phyloP scores from a whole-genome alignment of 2,888 invertebrate species.

The Bombylius discolor region DNA sequence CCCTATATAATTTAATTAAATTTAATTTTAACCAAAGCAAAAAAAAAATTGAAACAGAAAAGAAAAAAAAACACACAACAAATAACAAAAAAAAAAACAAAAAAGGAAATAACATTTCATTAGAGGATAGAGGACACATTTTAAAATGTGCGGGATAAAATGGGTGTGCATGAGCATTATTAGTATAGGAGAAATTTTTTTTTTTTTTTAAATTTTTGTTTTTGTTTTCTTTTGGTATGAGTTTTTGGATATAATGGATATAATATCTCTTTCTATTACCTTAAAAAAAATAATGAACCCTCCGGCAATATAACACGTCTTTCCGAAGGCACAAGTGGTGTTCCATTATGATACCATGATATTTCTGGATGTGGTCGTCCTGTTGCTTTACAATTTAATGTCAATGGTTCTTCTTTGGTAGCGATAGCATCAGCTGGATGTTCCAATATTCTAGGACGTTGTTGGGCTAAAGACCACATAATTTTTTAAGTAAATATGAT shows the following conservation, averaged over 20 bases:
- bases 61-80: too few species aligned
- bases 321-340: constrained; percentile 22
- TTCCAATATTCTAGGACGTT: constrained; percentile 21
- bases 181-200: too few species aligned
- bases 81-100: too few species aligned
- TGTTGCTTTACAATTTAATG: constrained; percentile 23
- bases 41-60: too few species aligned
- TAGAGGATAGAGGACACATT: too few species aligned
- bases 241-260: neutral
- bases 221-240: too few species aligned
- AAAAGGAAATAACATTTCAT: too few species aligned
- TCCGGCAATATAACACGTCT: constrained; percentile 22
- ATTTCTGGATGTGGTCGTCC: constrained; percentile 22
- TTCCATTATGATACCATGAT: constrained; percentile 24
- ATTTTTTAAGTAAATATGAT: too few species aligned
- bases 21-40: neutral
- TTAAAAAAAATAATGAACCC: constrained; percentile 22
- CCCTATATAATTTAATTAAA: constrained; percentile 12
- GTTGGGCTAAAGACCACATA: constrained; percentile 16
- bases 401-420: constrained; percentile 22
- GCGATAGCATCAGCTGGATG: constrained; percentile 24
- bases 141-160: too few species aligned
- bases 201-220: too few species aligned
- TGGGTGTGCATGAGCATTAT: too few species aligned
- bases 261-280: constrained; percentile 9